Evolutionary conservation across 2,113 vertebrate species (phyloP).

Genomic region (Phrynosoma blainvillii): DNA sequence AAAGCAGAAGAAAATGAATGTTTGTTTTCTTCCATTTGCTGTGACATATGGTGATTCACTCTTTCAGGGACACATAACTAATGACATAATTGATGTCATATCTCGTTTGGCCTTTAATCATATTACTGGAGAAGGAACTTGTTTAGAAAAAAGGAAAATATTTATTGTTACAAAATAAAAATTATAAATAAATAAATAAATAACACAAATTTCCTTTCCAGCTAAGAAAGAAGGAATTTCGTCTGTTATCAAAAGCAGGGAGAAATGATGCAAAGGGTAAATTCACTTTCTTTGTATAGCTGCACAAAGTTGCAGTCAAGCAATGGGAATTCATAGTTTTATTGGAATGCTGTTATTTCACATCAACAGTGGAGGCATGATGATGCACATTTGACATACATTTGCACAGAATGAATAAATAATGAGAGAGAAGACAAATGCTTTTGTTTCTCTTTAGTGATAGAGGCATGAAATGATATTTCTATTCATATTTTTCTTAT

Average conservation of each 20-base stretch:
- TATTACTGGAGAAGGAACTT: not conserved
- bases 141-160: not conserved
- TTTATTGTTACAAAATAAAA: too few relatives aligned
- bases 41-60: not conserved
- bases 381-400: conserved; percentile 1
- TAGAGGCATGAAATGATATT: conserved; percentile 48
- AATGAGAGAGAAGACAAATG: conserved; percentile 15
- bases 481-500: not conserved
- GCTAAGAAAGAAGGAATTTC: not conserved
- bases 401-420: not conserved
- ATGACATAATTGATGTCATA: not conserved
- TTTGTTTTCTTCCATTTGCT: not conserved
- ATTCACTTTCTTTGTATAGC: not conserved
- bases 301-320: not conserved
- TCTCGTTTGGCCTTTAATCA: not conserved
- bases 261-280: not conserved
- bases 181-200: too few relatives aligned
- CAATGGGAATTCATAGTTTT: not conserved
- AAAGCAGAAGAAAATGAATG: not conserved
- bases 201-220: not conserved
- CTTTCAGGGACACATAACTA: not conserved
- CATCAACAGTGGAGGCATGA: rapidly evolving
- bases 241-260: not conserved
- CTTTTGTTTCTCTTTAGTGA: not conserved
- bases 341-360: not conserved